Base-by-base conservation (phyloP, 2,888 invertebrate species). In the Belgica antarctica region DNA sequence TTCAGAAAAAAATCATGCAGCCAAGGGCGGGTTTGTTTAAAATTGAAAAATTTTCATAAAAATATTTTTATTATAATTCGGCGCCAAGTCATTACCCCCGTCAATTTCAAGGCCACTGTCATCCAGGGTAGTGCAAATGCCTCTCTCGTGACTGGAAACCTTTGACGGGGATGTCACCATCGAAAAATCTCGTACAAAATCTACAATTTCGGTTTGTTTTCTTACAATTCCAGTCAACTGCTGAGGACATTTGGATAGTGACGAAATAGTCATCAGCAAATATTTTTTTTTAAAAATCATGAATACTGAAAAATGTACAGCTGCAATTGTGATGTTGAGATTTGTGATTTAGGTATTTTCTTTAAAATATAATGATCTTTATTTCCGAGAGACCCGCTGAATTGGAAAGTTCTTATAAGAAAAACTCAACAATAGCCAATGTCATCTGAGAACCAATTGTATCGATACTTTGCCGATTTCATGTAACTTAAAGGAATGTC, bases 401-500 rank as follows among this genome's bases (percentile, higher is more conserved):
- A 52, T 17, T 22, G n/a, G 59, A 59, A 27, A 59, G n/a, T 25
- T 52, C 24, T 27, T 59, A 27, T 46, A 46, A 7, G 5, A 3
- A 46, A 12, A 46, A 46, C 4, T n/a, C n/a, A n/a, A n/a, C n/a
- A n/a, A n/a, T n/a, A n/a, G n/a, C n/a, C n/a, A n/a, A n/a, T 41
- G 10, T 52, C 52, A 52, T 2, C 22, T 52, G 22, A 19, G 5
- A 7, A 52, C n/a, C n/a, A 52, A 22, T 22, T 52, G 22, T 5
- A 17, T 2, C 52, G 52, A 52, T 22, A 12, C 17, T 52, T 62
- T 62, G 62, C 62, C 34, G 17, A 28, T 59, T 59, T 24, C 27
- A 10, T 59, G 59, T 59, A 59, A 59, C 27, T 59, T 59, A 12
- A 59, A 59, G 59, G 59, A 59, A 59, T 59, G 59, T 59, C 62